Evolutionary conservation across 2,797 vertebrate genomes (phyloP).

Genomic region (Synanceia verrucosa): DNA sequence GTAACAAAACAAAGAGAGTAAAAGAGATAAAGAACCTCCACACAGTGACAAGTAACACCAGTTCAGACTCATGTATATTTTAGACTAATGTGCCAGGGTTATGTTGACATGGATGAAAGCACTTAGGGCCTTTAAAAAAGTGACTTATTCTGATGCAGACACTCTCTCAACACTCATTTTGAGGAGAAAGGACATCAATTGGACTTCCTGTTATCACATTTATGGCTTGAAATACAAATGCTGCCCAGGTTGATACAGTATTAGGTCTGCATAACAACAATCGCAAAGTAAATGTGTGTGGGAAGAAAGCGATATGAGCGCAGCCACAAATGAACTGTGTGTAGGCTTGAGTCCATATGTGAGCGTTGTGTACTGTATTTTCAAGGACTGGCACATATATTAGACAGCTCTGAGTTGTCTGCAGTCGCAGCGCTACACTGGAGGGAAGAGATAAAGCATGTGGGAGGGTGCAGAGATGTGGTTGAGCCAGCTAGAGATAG

Average conservation of each 20-base stretch:
- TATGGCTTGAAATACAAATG: slow-evolving; percentile 11
- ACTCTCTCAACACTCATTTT: neutral
- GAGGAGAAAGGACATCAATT: neutral
- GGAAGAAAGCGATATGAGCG: slow-evolving; percentile 7
- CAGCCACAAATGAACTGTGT: slow-evolving; percentile 7
- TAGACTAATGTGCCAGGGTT: neutral
- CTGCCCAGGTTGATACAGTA: slow-evolving; percentile 6
- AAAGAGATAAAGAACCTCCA: slow-evolving; percentile 18
- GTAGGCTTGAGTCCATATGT: neutral
- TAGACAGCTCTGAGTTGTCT: slow-evolving; percentile 31
- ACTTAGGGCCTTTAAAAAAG: neutral
- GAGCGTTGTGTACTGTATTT: slow-evolving; percentile 20
- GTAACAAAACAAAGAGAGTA: slow-evolving; percentile 33
- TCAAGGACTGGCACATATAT: slow-evolving; percentile 30
- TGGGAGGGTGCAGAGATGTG: slow-evolving; percentile 57
- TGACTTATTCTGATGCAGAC: neutral
- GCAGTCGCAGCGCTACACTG: slow-evolving; percentile 31
- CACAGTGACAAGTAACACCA: slow-evolving; percentile 14
- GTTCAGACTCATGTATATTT: slow-evolving; percentile 32
- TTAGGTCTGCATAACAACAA: slow-evolving; percentile 5
- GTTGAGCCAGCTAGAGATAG: slow-evolving; percentile 26
- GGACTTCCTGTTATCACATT: neutral
- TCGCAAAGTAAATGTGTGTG: slow-evolving; percentile 24
- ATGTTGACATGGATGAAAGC: neutral
- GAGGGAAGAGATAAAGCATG: slow-evolving; percentile 46